Conservation (phyloP, 2,888 invertebrate genomes). For the Erebia aethiops region DNA sequence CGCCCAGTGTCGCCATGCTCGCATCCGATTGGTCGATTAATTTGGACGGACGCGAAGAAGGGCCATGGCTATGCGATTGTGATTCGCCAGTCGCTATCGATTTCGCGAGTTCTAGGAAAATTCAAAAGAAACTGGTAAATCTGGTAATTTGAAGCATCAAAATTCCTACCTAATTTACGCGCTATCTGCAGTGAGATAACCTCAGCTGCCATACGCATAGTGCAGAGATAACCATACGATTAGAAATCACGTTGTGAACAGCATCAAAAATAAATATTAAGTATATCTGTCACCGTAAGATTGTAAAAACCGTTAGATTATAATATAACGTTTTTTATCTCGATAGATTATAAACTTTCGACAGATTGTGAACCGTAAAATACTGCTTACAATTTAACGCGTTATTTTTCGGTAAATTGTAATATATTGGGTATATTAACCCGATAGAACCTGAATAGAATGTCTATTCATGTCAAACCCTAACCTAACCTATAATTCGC, state of each 20-base stretch:
- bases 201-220: slow-evolving; percentile 55
- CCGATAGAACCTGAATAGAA: too few relatives aligned
- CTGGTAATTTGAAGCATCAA: not conserved
- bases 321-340: too few relatives aligned
- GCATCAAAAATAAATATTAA: slow-evolving; percentile 13
- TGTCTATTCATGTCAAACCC: too few relatives aligned
- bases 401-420: too few relatives aligned
- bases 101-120: not conserved
- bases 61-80: slow-evolving; percentile 14
- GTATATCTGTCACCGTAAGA: too few relatives aligned
- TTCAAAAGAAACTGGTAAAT: not conserved
- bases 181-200: slow-evolving; percentile 56
- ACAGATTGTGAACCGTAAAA: too few relatives aligned
- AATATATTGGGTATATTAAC: too few relatives aligned
- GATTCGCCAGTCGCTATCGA: slow-evolving; percentile 1
- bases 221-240: slow-evolving; percentile 53
- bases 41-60: slow-evolving; percentile 2
- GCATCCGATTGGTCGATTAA: slow-evolving; percentile 43
- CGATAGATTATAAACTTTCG: too few relatives aligned
- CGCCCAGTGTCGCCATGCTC: slow-evolving; percentile 25
- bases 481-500: too few relatives aligned
- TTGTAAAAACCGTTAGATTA: too few relatives aligned
- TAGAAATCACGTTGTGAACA: slow-evolving; percentile 43
- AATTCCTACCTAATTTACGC: slow-evolving; percentile 32
- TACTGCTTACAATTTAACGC: too few relatives aligned